Conservation (phyloP, 2,113 vertebrate genomes). For the Chaetodon trifascialis region DNA sequence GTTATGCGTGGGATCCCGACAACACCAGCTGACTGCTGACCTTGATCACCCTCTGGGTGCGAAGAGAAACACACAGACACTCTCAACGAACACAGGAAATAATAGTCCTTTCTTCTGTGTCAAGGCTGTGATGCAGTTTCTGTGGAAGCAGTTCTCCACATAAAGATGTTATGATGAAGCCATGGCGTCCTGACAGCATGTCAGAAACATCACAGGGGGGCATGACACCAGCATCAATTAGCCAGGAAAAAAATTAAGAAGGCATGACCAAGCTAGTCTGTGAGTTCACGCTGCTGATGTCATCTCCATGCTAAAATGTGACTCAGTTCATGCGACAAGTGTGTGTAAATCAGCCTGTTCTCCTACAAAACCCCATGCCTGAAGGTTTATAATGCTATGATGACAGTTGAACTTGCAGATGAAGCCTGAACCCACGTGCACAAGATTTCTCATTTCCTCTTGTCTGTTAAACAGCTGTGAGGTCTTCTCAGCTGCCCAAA, state of each 20-base stretch:
- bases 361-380: not conserved
- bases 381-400: conserved; percentile 36
- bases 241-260: not conserved
- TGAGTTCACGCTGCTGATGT: conserved; percentile 1
- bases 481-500: not conserved
- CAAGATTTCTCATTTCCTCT: conserved; percentile 19
- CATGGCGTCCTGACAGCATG: not conserved
- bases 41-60: conserved; percentile 47
- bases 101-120: conserved; percentile 46
- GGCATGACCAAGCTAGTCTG: not conserved
- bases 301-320: not conserved
- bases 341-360: not conserved
- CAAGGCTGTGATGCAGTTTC: conserved; percentile 18
- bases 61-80: conserved; percentile 24
- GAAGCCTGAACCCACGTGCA: not conserved
- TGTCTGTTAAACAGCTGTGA: conserved; percentile 18
- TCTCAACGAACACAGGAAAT: conserved; percentile 35
- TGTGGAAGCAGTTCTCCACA: conserved; percentile 21
- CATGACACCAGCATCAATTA: not conserved
- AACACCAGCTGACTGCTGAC: conserved; percentile 74
- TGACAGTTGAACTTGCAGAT: conserved; percentile 15
- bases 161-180: conserved; percentile 25
- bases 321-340: conserved; percentile 6
- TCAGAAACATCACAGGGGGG: not conserved
- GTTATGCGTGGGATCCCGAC: conserved; percentile 35